Evolutionary conservation across 2,797 vertebrate genomes (phyloP), one percentile per base, ranked within the genome.

Genomic region (Apogon talboti): DNA sequence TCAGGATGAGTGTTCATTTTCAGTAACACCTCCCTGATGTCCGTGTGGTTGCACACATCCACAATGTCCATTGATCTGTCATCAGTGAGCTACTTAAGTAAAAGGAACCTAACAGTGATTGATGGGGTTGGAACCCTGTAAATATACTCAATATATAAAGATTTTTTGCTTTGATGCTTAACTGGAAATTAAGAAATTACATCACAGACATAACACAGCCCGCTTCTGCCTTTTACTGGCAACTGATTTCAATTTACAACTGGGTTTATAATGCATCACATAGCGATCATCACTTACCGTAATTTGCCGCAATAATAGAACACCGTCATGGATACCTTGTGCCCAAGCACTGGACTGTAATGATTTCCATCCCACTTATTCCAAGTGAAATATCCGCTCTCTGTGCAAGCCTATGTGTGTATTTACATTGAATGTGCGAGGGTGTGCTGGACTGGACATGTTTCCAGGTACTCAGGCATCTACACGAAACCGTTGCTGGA

Each of bases 341-440:
- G 55, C 43, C 53, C 21, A 63, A 60, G 58, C 67, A 48, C 56
- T 28, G 62, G 11, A 54, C 37, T 71, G 65, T 69, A 59, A 75
- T 71, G 67, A 71, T 81, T 87, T 83, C 71, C 76, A 76, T 75
- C 59, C 43, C 37, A 43, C 49, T 61, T 66, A 48, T 48, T 82
- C 75, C 76, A 84, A 84, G 68, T 73, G 62, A 81, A 84, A 79
- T 50, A 69, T 84, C 51, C 15, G 58, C 71, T 71, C 35, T 57
- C 8, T 41, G 45, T 73, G 61, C 6, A 0, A 51, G 35, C 64
- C 53, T 66, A 19, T 65, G 55, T 66, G 59, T 70, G 62, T 78
- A 24, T 71, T 60, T 71, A 52, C 68, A 30, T 10, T 42, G 38
- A 62, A 57, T 47, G 6, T 24, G 58, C 24, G 33, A 24, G 65